Evolutionary conservation across 1,140 invertebrate species (phyloP).

Genomic region (Diabrotica virgifera): DNA sequence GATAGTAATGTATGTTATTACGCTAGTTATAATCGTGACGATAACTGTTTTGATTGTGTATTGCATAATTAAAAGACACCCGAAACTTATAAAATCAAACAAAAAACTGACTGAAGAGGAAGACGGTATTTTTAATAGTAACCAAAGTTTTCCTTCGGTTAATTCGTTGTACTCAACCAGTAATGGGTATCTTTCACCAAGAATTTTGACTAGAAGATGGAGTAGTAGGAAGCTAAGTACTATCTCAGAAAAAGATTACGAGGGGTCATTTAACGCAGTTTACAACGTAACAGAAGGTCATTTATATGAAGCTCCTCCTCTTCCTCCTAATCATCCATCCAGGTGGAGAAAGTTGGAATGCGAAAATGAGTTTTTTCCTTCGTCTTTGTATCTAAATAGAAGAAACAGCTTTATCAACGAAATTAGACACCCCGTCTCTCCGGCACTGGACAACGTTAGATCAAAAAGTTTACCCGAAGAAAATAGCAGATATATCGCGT

Average conservation of each 20-base stretch:
- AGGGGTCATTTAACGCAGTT: background rate
- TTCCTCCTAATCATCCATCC: background rate
- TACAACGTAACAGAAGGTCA: background rate
- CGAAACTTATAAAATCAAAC: background rate
- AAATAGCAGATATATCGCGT: too few species aligned
- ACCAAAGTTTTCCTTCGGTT: background rate
- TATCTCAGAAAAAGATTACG: background rate
- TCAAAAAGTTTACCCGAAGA: background rate
- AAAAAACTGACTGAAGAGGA: background rate
- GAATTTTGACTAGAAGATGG: background rate
- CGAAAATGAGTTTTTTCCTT: background rate
- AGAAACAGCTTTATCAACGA: background rate
- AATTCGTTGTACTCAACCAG: background rate
- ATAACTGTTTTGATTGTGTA: background rate
- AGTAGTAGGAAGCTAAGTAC: conserved; percentile 2
- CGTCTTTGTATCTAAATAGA: background rate
- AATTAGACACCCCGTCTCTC: background rate
- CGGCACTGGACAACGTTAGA: background rate
- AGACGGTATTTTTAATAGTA: background rate
- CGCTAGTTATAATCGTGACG: background rate
- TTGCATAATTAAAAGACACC: background rate
- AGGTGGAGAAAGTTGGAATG: background rate
- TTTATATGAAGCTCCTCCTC: background rate
- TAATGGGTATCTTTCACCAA: background rate
- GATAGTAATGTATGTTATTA: background rate